These are phyloP conservation scores for Apamea crenata DNA, from an alignment of 2,888 invertebrate genomes.

Conservation along the genomic window DNA sequence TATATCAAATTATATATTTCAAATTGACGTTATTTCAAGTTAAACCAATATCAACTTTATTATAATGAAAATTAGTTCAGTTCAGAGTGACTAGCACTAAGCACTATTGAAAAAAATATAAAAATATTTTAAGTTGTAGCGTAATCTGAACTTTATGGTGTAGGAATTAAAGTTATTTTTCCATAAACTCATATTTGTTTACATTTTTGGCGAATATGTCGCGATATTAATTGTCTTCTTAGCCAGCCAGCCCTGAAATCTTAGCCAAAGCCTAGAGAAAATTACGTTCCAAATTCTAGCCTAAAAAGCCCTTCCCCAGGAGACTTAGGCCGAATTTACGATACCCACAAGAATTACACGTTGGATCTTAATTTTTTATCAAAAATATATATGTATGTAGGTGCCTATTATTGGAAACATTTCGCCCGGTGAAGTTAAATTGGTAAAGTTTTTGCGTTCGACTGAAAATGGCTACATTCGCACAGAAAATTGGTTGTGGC, in stretches of 20 bases:
- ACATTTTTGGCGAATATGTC: too few species aligned
- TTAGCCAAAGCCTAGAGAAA: not conserved
- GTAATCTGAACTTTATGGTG: too few species aligned
- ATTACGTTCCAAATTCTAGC: conserved; percentile 17
- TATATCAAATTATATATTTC: too few species aligned
- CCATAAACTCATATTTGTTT: too few species aligned
- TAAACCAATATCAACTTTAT: too few species aligned
- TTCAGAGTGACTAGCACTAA: too few species aligned
- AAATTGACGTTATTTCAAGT: too few species aligned
- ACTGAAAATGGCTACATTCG: conserved; percentile 24
- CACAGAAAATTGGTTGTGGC: conserved; percentile 23
- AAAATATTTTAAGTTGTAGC: too few species aligned
- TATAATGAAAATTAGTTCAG: too few species aligned
- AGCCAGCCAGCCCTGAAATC: not conserved
- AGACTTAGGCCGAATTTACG: conserved; percentile 36
- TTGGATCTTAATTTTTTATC: conserved; percentile 35
- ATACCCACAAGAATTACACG: conserved; percentile 13
- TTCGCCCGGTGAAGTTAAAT: conserved; percentile 47
- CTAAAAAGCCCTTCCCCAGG: conserved; percentile 12
- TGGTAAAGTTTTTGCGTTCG: conserved; percentile 47
- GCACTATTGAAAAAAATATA: too few species aligned
- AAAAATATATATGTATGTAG: conserved; percentile 26
- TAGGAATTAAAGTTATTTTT: too few species aligned
- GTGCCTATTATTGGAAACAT: conserved; percentile 33
- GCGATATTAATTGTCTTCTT: not conserved